These are phyloP conservation scores for Scelioninae gen. 1 DNA, from an alignment of 2,888 invertebrate genomes.

Conservation along the genomic window DNA sequence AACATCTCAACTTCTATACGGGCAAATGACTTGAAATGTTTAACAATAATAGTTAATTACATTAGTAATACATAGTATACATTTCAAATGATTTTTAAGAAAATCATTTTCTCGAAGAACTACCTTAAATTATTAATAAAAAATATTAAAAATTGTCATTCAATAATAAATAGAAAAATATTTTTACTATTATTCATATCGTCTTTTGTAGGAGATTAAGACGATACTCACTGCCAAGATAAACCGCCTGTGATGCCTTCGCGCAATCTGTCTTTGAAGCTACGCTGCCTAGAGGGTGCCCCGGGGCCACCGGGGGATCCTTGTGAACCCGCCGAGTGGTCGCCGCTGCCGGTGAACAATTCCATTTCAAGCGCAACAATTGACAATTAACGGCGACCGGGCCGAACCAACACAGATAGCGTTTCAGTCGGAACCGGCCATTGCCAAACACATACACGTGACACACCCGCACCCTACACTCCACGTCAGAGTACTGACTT, in stretches of 20 bases:
- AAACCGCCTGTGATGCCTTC: constrained; percentile 92
- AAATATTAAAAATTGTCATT: no score
- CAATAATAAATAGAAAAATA: no score
- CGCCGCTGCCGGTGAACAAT: constrained; percentile 78
- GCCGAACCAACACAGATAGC: constrained; percentile 9
- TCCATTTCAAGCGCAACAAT: constrained; percentile 78
- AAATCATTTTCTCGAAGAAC: no score
- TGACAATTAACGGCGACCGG: neutral
- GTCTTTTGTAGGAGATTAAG: no score
- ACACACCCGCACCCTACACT: constrained; percentile 15
- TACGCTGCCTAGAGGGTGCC: constrained; percentile 89
- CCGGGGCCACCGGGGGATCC: constrained; percentile 65
- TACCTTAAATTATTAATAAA: no score
- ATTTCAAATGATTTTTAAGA: no score
- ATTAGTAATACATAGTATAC: no score
- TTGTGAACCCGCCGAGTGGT: constrained; percentile 69
- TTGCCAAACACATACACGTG: neutral
- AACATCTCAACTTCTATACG: no score
- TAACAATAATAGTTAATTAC: no score
- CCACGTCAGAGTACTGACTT: constrained; percentile 1
- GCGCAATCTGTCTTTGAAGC: constrained; percentile 90
- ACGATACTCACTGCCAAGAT: constrained; percentile 94
- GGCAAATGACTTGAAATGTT: no score
- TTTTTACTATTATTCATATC: no score
- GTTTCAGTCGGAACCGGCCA: constrained; percentile 18